Base-by-base conservation (phyloP, 2,797 vertebrate genomes). In the Diceros bicornis region DNA sequence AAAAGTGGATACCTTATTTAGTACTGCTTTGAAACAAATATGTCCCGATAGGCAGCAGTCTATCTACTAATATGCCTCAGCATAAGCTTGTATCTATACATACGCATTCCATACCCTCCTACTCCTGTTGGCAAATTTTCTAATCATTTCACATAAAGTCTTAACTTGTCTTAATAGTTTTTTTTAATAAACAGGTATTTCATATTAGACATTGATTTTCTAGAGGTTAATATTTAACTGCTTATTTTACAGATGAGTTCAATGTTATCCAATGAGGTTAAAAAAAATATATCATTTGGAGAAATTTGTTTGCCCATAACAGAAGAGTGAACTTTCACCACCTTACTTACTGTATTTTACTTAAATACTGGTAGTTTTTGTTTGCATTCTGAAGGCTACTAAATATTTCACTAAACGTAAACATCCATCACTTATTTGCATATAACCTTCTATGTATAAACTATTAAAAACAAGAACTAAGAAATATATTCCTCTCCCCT, bases 21-120 rank as follows among this genome's bases (percentile, higher is more conserved):
- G 18, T 64, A 79, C 34, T 69, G 0, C 8, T 94, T 95, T 96
- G 62, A 97, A 75, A n/a, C 23, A 47, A 91, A 92, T 50, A 96
- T 29, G 44, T 57, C 16, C 12, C 2, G 91, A 13, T 68, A 85
- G 92, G 34, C 17, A 72, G 87, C 44, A 27, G 77, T 93, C 11
- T 34, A 37, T 41, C 44, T 82, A 87, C 41, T 47, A 25, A 87
- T 32, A 4, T 0, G 50, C 21, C 20, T 84, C 81, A 98, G 50
- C 92, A 81, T 2, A 82, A 91, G 25, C 32, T 84, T 64, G 71
- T 21, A 50, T 9, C 77, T 16, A 85, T 6, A 57, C 2, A 88
- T 61, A 90, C 2, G 5, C 37, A 95, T n/a, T 92, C 20, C 37
- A 27, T 18, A 4, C 34, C 78, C 52, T 57, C 7, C 9, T 50